Conservation (phyloP, 2,113 vertebrate species). For the Amia ocellicauda region DNA sequence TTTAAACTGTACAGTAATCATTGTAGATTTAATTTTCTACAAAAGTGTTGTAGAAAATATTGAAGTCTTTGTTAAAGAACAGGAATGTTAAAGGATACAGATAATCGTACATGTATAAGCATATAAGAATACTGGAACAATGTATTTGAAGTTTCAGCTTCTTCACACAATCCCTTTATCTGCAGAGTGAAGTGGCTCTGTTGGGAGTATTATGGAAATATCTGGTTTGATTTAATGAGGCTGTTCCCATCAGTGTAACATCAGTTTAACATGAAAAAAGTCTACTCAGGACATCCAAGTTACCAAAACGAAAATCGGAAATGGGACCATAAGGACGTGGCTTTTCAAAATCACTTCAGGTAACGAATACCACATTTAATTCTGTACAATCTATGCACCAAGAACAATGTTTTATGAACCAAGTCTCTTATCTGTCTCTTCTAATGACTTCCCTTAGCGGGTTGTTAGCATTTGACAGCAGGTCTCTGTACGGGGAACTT, state of each 20-base stretch:
- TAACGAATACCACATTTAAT: conserved; percentile 86
- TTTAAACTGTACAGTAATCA: conserved; percentile 58
- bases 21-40: no score
- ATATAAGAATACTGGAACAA: conserved; percentile 82
- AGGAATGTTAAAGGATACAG: conserved; percentile 56
- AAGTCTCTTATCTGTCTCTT: conserved; percentile 95
- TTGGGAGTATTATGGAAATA: conserved; percentile 92
- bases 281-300: conserved; percentile 77
- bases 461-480: conserved; percentile 99
- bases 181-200: conserved; percentile 83
- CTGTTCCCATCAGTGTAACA: conserved; percentile 84
- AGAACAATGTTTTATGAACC: conserved; percentile 96
- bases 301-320: conserved; percentile 87
- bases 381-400: conserved; percentile 87
- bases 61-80: conserved; percentile 50
- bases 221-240: conserved; percentile 93
- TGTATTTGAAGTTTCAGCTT: conserved; percentile 84
- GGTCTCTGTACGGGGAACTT: conserved; percentile 97
- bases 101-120: conserved; percentile 56
- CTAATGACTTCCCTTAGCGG: conserved; percentile 99
- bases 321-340: conserved; percentile 80
- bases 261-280: conserved; percentile 80
- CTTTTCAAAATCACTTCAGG: conserved; percentile 78
- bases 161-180: conserved; percentile 87
- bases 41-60: conserved; percentile 51